A percentile compares a stretch with the other conserved stretches of the same genome.
phyloP scores from a whole-genome alignment of 2,113 vertebrate species.

The Illadopsis cleaveri region DNA sequence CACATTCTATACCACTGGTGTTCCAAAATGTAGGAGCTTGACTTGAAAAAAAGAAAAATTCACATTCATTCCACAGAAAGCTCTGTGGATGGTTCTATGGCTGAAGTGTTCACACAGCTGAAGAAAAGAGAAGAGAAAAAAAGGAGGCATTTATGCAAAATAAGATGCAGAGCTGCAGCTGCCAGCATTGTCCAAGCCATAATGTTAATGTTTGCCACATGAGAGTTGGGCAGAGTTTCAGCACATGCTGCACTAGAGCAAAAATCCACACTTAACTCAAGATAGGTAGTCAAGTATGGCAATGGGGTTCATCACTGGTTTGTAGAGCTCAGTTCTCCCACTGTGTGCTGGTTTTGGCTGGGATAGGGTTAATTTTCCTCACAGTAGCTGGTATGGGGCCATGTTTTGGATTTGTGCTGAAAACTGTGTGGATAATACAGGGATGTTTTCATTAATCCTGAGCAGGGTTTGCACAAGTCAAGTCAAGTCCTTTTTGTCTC shows the following conservation, averaged over 20 bases:
- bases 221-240: neutral
- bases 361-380: neutral
- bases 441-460: neutral
- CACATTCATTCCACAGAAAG: neutral
- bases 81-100: neutral
- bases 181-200: neutral
- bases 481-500: neutral
- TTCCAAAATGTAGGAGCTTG: neutral
- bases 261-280: neutral
- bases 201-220: neutral
- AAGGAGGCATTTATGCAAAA: neutral
- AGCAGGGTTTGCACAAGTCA: neutral
- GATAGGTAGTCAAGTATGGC: neutral
- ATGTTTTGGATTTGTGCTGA: neutral
- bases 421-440: neutral
- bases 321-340: neutral
- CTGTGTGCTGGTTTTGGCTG: neutral
- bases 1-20: neutral
- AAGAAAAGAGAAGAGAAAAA: neutral
- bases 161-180: neutral
- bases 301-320: neutral
- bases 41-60: neutral
- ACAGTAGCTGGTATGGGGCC: neutral
- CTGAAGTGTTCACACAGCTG: neutral
- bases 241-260: neutral